A percentile compares a stretch with the other conserved stretches of the same genome.
Conservation (phyloP, 2,888 invertebrate species). For the Melinaea menophilus region DNA sequence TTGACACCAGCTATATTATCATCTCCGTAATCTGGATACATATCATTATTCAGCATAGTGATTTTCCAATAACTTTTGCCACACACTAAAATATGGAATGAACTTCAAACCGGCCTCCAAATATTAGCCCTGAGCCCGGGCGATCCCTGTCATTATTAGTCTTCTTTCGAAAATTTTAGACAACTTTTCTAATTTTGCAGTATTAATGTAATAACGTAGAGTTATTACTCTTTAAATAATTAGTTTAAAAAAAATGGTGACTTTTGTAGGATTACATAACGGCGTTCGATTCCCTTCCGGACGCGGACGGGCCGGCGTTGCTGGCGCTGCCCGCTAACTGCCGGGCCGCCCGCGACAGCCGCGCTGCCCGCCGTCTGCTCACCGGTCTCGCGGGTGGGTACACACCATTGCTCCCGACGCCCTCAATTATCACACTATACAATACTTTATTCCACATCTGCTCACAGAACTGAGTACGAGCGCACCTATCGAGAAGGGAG, state of each 20-base stretch:
- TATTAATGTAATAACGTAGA: background rate
- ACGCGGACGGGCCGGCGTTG: constrained; percentile 84
- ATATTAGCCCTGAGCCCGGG: no score
- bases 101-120: no score
- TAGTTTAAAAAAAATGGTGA: background rate
- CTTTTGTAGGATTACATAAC: constrained; percentile 79
- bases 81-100: no score
- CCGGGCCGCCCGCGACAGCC: constrained; percentile 88
- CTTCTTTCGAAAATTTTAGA: no score
- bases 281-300: constrained; percentile 82
- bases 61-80: no score
- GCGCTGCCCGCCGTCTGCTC: constrained; percentile 79
- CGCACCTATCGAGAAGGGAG: constrained; percentile 71
- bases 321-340: constrained; percentile 94
- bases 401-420: background rate
- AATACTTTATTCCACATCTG: background rate
- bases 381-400: constrained; percentile 77
- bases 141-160: no score
- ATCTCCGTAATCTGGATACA: no score
- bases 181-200: background rate
- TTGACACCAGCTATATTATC: no score
- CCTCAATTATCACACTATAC: background rate
- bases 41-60: no score
- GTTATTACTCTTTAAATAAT: background rate
- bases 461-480: constrained; percentile 56